Percentiles rank a stretch among this genome's conserved stretches.
These are phyloP conservation scores for Scalopus aquaticus DNA, from an alignment of 2,113 vertebrate species.

Conservation along the genomic window DNA sequence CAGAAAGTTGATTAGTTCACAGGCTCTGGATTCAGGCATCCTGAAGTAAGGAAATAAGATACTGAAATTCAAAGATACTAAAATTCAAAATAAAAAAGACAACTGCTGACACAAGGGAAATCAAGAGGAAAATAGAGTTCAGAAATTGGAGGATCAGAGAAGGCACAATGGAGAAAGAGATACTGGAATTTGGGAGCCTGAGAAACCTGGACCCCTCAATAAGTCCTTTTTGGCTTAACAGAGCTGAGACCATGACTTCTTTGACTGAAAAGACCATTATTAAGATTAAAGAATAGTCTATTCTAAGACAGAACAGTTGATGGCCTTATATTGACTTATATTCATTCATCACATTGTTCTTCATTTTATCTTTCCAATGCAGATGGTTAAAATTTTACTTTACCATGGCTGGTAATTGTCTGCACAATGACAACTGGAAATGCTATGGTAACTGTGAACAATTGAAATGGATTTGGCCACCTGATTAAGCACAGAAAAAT, in stretches of 20 bases:
- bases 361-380: conserved; percentile 22
- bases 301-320: conserved; percentile 4
- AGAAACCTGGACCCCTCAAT: neutral
- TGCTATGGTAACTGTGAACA: neutral
- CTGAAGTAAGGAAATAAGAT: neutral
- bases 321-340: neutral
- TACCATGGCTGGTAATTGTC: neutral
- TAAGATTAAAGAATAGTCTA: conserved; percentile 31
- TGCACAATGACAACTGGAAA: neutral
- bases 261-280: conserved; percentile 20
- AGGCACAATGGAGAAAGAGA: neutral
- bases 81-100: conserved; percentile 48
- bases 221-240: conserved; percentile 4
- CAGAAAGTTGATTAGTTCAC: neutral
- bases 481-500: neutral
- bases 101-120: neutral
- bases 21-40: neutral
- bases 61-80: neutral
- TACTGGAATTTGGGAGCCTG: neutral
- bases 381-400: neutral
- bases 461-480: neutral
- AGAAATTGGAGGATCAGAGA: neutral
- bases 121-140: conserved; percentile 29
- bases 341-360: neutral
- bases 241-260: neutral